Evolutionary conservation across 92 coral and sea anemone genomes (phyloP).

Genomic region (Plumapathes pennacea): DNA sequence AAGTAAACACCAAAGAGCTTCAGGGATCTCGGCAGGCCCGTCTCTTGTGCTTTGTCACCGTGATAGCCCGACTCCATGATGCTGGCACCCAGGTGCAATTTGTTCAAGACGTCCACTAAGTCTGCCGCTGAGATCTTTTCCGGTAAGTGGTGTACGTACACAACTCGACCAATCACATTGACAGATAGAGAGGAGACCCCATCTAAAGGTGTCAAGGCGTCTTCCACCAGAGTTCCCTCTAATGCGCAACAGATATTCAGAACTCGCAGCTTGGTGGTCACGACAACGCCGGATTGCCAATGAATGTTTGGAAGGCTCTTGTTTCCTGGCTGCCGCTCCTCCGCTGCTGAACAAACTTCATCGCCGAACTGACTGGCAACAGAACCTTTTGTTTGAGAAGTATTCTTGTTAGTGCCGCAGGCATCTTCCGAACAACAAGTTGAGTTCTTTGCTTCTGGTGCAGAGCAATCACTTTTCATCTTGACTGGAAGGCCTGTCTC

Average conservation of each 20-base stretch:
- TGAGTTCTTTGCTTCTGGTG: no score
- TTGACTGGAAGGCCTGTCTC: no score
- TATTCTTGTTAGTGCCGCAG: no score
- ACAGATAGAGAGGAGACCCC: constrained; percentile 83
- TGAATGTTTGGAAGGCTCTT: no score
- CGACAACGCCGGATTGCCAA: no score
- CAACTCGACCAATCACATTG: constrained; percentile 96
- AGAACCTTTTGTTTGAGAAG: no score
- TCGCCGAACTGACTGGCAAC: no score
- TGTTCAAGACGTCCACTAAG: constrained; percentile 71
- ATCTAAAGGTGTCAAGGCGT: constrained; percentile 61
- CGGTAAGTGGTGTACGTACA: constrained; percentile 84
- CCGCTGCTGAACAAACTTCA: no score
- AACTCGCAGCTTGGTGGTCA: constrained; percentile 95
- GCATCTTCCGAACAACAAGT: no score
- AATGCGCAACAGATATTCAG: constrained; percentile 94
- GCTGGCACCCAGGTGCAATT: constrained; percentile 89
- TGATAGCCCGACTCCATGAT: constrained; percentile 86
- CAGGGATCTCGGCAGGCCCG: constrained; percentile 49
- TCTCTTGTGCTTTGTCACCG: constrained; percentile 34
- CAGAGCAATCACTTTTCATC: no score
- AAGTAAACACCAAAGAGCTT: constrained; percentile 54
- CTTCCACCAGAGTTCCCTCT: constrained; percentile 83
- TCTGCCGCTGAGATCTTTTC: constrained; percentile 78
- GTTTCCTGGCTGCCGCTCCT: no score